Percentiles rank a stretch among this genome's conserved stretches.
These are phyloP conservation scores for Drosophila kurseongensis DNA, from an alignment of 1,140 invertebrate species.

Conservation along the genomic window DNA sequence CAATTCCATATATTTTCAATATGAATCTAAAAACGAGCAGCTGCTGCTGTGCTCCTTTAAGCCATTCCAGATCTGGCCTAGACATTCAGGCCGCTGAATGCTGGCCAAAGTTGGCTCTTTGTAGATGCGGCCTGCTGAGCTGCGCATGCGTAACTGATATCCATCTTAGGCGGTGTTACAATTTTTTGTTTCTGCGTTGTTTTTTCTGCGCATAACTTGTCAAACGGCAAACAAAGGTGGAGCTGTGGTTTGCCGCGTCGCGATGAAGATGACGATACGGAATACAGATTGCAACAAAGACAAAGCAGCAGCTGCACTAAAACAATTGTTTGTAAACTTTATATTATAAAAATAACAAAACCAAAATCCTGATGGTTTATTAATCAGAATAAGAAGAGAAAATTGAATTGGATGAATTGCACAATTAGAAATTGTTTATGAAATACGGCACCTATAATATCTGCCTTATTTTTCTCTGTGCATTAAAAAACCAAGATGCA, in stretches of 20 bases:
- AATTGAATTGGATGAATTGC: no score
- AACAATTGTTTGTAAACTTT: not conserved
- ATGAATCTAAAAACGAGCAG: not conserved
- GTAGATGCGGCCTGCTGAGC: slow-evolving; percentile 20
- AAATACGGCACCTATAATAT: not conserved
- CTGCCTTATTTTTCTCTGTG: not conserved
- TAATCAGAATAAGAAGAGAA: no score
- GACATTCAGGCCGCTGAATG: slow-evolving; percentile 31
- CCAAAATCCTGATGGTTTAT: no score
- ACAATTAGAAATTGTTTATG: no score
- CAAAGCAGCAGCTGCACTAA: not conserved
- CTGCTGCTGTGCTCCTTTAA: not conserved
- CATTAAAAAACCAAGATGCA: slow-evolving; percentile 18
- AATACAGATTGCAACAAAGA: slow-evolving; percentile 53
- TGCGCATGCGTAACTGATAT: slow-evolving; percentile 76
- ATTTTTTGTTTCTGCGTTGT: slow-evolving; percentile 33
- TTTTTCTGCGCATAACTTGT: slow-evolving; percentile 65
- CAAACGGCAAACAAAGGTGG: slow-evolving; percentile 72
- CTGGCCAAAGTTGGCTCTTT: slow-evolving; percentile 35
- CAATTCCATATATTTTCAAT: not conserved
- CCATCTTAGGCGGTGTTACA: slow-evolving; percentile 75
- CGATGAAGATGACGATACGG: slow-evolving; percentile 42
- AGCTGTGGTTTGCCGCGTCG: slow-evolving; percentile 17
- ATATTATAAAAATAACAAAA: not conserved
- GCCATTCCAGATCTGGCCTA: slow-evolving; percentile 8